These are phyloP conservation scores for Diarsia brunnea DNA, from an alignment of 2,888 invertebrate species.

Conservation along the genomic window DNA sequence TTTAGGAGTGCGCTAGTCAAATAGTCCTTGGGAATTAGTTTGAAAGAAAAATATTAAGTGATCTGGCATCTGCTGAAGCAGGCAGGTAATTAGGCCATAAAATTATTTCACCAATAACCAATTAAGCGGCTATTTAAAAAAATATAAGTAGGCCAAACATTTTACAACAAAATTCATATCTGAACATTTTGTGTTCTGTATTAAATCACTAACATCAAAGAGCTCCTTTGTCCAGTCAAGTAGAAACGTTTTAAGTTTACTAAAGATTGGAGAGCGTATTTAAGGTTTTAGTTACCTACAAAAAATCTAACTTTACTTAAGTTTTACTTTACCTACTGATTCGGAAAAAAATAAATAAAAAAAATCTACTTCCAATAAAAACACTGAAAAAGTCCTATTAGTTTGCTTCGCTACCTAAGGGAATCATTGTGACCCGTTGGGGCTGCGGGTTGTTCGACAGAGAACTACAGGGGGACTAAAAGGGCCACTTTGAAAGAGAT, in stretches of 20 bases:
- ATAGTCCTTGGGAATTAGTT: background rate
- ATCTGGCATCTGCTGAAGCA: background rate
- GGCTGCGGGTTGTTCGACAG: too few relatives aligned
- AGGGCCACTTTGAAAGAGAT: too few relatives aligned
- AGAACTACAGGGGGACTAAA: too few relatives aligned
- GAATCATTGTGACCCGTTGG: too few relatives aligned
- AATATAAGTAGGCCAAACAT: background rate
- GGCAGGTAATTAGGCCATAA: background rate
- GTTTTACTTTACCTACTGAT: too few relatives aligned
- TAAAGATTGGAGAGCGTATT: conserved; percentile 23
- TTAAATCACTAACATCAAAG: conserved; percentile 33
- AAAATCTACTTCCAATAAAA: too few relatives aligned
- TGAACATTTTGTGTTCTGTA: conserved; percentile 6
- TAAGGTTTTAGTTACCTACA: conserved; percentile 6
- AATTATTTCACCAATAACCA: background rate
- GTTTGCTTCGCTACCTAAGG: too few relatives aligned
- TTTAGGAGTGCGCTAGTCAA: background rate
- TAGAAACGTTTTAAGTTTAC: conserved; percentile 32
- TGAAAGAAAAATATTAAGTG: background rate
- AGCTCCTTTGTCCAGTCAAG: conserved; percentile 26
- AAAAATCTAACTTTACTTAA: too few relatives aligned
- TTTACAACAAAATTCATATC: conserved; percentile 2
- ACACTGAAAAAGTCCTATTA: too few relatives aligned
- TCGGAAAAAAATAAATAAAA: too few relatives aligned
- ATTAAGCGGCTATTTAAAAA: background rate